A percentile compares a stretch with the other conserved stretches of the same genome.
Conservation (phyloP, 2,888 invertebrate genomes). For the Bombylius discolor region DNA sequence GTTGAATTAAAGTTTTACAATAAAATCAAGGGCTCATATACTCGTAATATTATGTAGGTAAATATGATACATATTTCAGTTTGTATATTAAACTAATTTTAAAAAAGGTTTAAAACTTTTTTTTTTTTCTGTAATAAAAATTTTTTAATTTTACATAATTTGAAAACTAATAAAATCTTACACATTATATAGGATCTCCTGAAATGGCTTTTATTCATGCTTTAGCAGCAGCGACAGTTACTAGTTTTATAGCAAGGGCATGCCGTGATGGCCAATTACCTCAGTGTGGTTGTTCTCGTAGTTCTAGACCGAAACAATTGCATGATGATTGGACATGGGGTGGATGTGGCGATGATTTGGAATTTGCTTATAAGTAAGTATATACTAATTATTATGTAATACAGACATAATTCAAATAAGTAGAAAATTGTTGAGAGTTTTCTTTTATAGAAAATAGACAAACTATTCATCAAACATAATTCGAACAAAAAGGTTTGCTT, state of each 20-base stretch:
- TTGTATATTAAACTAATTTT: too few species aligned
- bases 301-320: constrained; percentile 67
- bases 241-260: constrained; percentile 75
- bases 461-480: too few species aligned
- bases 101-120: too few species aligned
- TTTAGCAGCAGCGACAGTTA: constrained; percentile 76
- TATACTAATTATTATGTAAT: not conserved
- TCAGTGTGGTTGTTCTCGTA: constrained; percentile 81
- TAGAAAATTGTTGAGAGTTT: too few species aligned
- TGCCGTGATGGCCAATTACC: constrained; percentile 83
- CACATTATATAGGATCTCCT: constrained; percentile 47
- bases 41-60: constrained; percentile 4
- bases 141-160: not conserved
- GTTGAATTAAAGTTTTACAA: constrained; percentile 22
- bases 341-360: constrained; percentile 93
- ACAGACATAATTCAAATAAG: not conserved
- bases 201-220: constrained; percentile 90
- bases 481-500: too few species aligned
- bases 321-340: constrained; percentile 95
- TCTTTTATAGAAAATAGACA: too few species aligned
- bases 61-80: not conserved
- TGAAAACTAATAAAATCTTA: too few species aligned
- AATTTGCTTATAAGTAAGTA: constrained; percentile 85
- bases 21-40: constrained; percentile 3
- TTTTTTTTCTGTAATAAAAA: not conserved